Base-by-base conservation (phyloP, 2,113 vertebrate species). In the Seriola aureovittata region DNA sequence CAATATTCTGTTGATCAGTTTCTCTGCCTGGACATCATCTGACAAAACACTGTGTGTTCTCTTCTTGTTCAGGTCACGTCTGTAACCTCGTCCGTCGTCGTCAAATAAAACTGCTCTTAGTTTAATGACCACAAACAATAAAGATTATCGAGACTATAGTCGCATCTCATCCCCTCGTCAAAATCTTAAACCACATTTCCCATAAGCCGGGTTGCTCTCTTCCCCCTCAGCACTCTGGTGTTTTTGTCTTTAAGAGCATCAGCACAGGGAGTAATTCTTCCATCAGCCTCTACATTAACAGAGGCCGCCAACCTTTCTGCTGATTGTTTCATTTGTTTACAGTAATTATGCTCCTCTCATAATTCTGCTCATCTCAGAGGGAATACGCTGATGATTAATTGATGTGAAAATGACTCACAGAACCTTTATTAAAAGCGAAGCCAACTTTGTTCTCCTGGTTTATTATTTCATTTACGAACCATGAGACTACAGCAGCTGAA, bases 251-350 rank as follows among this genome's bases (percentile, higher is more conserved):
- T 52, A 48, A 40, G 42, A 62, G 60, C 66, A 8, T 38, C 38
- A 70, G 4, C 36, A 38, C 29, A 69, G 42, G 19, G 2, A 38
- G 7, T 75, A 29, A 75, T 66, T 67, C 14, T 55, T 14, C 57
- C 23, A 34, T 54, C 34, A 21, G 74, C 64, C 42, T 86, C 50
- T 38, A 32, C 36, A 62, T 54, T 14, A 29, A 8, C 32, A 11
- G 21, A 75, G 36, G 60, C 4, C 57, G 10, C 70, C 69, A 76
- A 62, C 52, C 64, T 80, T 55, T 71, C 25, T 71, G 55, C 17
- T 58, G 4, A 80, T 63, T 69, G 59, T 62, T 81, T 81, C 46
- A 84, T 81, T 81, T 79, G 70, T 89, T 78, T 81, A 46, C 70
- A 71, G 60, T 69, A 73, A 77, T 77, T 83, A 57, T 72, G 65